Conservation (phyloP, 2,888 invertebrate species). For the Cotesia congregata region DNA sequence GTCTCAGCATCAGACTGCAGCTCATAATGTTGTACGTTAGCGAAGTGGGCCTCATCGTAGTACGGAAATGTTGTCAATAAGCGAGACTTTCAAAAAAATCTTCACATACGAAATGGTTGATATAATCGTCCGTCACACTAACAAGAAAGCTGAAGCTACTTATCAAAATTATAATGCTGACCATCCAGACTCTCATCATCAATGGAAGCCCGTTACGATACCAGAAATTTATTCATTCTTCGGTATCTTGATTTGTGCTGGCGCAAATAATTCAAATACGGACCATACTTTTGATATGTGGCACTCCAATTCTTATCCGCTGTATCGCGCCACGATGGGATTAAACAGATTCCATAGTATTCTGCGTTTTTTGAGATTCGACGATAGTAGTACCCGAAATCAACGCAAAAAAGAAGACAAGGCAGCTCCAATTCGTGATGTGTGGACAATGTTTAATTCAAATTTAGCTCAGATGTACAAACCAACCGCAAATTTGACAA, state of each 20-base stretch:
- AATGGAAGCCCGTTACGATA: conserved; percentile 39
- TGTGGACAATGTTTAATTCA: conserved; percentile 57
- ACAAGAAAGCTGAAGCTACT: conserved; percentile 36
- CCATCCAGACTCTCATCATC: conserved; percentile 19
- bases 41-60: conserved; percentile 39
- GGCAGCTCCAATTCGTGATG: conserved; percentile 53
- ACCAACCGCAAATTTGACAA: conserved; percentile 54
- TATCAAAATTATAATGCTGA: conserved; percentile 30
- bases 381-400: conserved; percentile 36
- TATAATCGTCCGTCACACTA: conserved; percentile 43
- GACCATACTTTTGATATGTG: conserved; percentile 50
- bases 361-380: conserved; percentile 55
- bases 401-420: conserved; percentile 48
- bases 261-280: conserved; percentile 44
- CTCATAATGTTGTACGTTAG: conserved; percentile 43
- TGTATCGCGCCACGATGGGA: conserved; percentile 47
- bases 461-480: conserved; percentile 55
- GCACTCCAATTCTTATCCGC: conserved; percentile 44
- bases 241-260: background rate
- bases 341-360: conserved; percentile 44
- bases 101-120: conserved; percentile 38
- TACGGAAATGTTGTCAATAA: conserved; percentile 38
- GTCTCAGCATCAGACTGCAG: conserved; percentile 40
- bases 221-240: conserved; percentile 45
- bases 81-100: conserved; percentile 42